Evolutionary conservation across 2,113 vertebrate species (phyloP).

Genomic region (Hippopotamus amphibius): DNA sequence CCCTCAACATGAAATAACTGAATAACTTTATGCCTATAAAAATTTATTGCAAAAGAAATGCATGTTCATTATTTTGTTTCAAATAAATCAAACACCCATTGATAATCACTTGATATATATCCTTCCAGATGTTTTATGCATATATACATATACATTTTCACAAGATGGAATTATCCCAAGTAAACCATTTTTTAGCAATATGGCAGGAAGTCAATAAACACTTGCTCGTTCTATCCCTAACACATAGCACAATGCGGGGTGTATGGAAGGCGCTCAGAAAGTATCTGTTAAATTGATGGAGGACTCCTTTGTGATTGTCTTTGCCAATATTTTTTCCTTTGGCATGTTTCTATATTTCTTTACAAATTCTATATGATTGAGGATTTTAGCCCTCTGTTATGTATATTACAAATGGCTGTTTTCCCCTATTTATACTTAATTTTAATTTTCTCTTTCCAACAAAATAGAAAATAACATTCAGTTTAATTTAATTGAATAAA

Average conservation of each 20-base stretch:
- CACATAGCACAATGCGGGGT: neutral
- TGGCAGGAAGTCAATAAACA: neutral
- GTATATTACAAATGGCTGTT: neutral
- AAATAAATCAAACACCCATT: neutral
- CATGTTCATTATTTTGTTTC: constrained; percentile 32
- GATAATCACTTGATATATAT: neutral
- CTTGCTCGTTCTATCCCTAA: neutral
- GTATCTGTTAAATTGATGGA: neutral
- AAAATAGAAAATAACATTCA: constrained; percentile 9
- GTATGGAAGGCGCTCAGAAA: neutral
- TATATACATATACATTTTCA: neutral
- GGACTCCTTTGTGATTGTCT: neutral
- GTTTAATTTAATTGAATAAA: neutral
- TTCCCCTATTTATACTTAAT: neutral
- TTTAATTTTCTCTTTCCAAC: constrained; percentile 5
- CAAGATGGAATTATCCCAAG: constrained; percentile 4
- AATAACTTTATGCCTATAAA: neutral
- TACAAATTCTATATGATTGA: neutral
- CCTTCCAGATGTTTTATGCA: neutral
- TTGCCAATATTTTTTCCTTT: neutral
- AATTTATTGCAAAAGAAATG: neutral
- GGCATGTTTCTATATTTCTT: neutral
- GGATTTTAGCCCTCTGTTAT: neutral
- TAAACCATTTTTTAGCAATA: constrained; percentile 29
- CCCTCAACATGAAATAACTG: neutral